Evolutionary conservation across 2,888 invertebrate genomes (phyloP).

Genomic region (Macropis europaea): DNA sequence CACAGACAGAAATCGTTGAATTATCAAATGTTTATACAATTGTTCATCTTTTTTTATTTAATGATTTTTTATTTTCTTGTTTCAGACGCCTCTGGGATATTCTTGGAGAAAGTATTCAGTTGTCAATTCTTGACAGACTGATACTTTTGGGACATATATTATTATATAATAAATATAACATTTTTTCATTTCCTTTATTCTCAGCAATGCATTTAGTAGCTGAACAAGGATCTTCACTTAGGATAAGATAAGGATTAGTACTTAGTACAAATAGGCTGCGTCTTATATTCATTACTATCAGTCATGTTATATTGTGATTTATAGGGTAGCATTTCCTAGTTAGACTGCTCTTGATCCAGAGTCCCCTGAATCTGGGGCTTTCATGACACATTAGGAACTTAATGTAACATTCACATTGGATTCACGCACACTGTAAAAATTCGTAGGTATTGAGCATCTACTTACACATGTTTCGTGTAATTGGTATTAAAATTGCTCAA

Average conservation of each 20-base stretch:
- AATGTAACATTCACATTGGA: conserved; percentile 23
- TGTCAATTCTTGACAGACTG: conserved; percentile 17
- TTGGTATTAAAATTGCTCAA: conserved; percentile 28
- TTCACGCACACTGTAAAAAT: conserved; percentile 8
- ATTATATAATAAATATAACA: conserved; percentile 2
- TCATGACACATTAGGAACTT: conserved; percentile 14
- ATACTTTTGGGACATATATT: conserved; percentile 5
- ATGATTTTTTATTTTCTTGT: conserved; percentile 2
- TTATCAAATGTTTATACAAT: background rate
- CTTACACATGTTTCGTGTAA: conserved; percentile 12
- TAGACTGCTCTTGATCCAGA: conserved; percentile 25
- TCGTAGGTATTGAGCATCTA: conserved; percentile 31
- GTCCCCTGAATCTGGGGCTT: background rate
- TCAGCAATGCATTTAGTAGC: conserved; percentile 54
- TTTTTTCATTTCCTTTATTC: conserved; percentile 13
- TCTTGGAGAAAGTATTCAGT: conserved; percentile 9
- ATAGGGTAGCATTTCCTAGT: conserved; percentile 24
- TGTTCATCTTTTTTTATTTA: background rate
- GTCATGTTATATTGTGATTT: conserved; percentile 19
- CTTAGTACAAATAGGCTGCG: conserved; percentile 25
- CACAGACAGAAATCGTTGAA: background rate
- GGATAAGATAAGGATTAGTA: conserved; percentile 40
- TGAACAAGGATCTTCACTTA: conserved; percentile 29
- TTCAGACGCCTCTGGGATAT: conserved; percentile 27
- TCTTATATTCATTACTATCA: conserved; percentile 25